phyloP scores from a whole-genome alignment of 2,888 invertebrate species.

The Parnassius mnemosyne region DNA sequence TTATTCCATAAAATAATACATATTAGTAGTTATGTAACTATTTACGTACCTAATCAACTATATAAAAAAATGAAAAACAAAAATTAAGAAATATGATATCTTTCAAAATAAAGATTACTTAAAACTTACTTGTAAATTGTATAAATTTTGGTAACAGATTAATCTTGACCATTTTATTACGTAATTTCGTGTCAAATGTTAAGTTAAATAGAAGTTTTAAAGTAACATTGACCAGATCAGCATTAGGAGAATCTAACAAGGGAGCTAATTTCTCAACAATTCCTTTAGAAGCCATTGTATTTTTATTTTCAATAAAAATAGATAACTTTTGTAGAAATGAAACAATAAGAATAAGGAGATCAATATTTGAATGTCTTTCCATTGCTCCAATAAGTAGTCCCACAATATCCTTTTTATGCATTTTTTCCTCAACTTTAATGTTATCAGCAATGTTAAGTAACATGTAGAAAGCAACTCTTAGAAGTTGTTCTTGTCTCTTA shows the following conservation, averaged over 20 bases:
- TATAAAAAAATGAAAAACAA: no score
- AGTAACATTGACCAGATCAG: conserved; percentile 89
- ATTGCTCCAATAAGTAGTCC: conserved; percentile 92
- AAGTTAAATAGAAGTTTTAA: conserved; percentile 95
- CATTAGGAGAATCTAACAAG: conserved; percentile 84
- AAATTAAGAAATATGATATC: no score
- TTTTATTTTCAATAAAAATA: conserved; percentile 96
- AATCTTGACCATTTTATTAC: conserved; percentile 93
- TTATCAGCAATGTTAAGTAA: conserved; percentile 97
- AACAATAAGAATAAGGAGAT: conserved; percentile 92
- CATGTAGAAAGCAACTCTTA: conserved; percentile 95
- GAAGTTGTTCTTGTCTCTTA: conserved; percentile 95
- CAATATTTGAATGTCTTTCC: conserved; percentile 91
- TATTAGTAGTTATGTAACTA: no score
- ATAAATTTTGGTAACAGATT: conserved; percentile 95
- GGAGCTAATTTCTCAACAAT: conserved; percentile 92
- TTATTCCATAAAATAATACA: no score
- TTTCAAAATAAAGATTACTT: conserved; percentile 1
- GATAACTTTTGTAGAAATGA: conserved; percentile 97
- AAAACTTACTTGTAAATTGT: conserved; percentile 87
- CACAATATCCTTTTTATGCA: conserved; percentile 95
- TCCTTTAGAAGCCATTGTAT: conserved; percentile 91
- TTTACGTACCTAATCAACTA: no score
- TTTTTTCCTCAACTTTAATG: conserved; percentile 97
- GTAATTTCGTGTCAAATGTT: conserved; percentile 93